A percentile compares a stretch with the other conserved stretches of the same genome.
Conservation (phyloP, 2,113 vertebrate species). For the Cnemophilus loriae region DNA sequence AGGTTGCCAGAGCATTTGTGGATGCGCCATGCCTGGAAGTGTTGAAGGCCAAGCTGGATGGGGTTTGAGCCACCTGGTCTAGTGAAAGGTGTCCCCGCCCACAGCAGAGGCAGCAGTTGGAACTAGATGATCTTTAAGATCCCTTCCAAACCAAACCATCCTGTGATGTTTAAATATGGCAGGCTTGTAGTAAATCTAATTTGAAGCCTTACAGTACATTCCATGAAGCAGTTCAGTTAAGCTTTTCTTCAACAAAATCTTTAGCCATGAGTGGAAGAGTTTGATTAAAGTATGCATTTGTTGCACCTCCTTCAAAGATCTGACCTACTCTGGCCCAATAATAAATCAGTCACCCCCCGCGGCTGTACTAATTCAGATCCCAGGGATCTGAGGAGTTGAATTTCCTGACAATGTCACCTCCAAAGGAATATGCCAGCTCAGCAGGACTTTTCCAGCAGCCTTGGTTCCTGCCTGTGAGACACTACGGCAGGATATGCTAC, state of each 20-base stretch:
- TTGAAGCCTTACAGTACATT: neutral
- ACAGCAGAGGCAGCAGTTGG: fast-evolving
- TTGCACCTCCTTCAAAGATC: neutral
- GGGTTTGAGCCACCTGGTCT: neutral
- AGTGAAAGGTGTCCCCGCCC: neutral
- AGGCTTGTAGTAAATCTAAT: neutral
- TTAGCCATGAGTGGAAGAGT: neutral
- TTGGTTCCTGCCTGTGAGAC: neutral
- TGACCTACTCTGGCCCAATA: neutral
- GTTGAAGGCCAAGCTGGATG: neutral
- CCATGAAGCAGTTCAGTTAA: neutral
- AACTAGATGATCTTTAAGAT: neutral
- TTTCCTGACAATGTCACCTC: neutral
- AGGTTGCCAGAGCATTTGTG: neutral
- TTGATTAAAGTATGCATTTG: neutral
- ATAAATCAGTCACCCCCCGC: neutral
- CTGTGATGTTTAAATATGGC: neutral
- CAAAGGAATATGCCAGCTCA: neutral
- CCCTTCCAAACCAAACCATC: neutral
- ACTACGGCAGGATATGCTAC: neutral
- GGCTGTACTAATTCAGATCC: neutral
- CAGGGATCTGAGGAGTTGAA: neutral
- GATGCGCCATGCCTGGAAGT: neutral
- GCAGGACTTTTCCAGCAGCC: neutral
- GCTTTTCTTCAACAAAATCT: neutral